Percentiles rank a stretch among this genome's conserved stretches.
Evolutionary conservation across 2,113 vertebrate species (phyloP).

Genomic region (Zeus faber): DNA sequence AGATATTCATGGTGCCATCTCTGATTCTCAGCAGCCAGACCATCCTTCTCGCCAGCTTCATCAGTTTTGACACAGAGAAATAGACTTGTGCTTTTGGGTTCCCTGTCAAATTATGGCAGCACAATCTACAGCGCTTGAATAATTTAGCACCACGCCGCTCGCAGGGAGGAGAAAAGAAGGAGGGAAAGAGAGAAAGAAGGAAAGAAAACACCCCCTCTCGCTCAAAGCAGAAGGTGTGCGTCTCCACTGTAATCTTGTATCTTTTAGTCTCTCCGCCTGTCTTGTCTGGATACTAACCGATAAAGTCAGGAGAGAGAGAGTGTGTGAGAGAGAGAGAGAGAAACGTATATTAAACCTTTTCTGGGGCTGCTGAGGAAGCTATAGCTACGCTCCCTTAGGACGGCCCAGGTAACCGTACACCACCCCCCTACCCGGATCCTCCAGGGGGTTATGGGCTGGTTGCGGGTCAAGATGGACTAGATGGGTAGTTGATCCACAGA

Average conservation of each 20-base stretch:
- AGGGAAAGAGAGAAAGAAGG: neutral
- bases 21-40: slow-evolving; percentile 43
- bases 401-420: slow-evolving; percentile 17
- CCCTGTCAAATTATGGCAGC: slow-evolving; percentile 65
- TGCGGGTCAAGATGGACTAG: slow-evolving; percentile 32
- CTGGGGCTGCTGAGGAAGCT: slow-evolving; percentile 20
- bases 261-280: slow-evolving; percentile 21
- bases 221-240: slow-evolving; percentile 12
- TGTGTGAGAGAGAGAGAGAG: neutral
- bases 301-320: neutral
- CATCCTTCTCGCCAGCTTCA: slow-evolving; percentile 56
- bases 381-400: too few species aligned
- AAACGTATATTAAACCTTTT: slow-evolving; percentile 9
- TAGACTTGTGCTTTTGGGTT: slow-evolving; percentile 63
- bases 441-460: slow-evolving; percentile 27
- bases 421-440: neutral
- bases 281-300: neutral
- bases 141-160: slow-evolving; percentile 43
- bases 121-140: slow-evolving; percentile 57
- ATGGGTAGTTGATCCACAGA: slow-evolving; percentile 37
- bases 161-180: slow-evolving; percentile 8
- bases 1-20: slow-evolving; percentile 58
- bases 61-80: slow-evolving; percentile 65
- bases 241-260: slow-evolving; percentile 31
- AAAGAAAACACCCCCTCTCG: slow-evolving; percentile 4